Conservation (phyloP, 2,888 invertebrate genomes). For the Helobdella robusta region DNA sequence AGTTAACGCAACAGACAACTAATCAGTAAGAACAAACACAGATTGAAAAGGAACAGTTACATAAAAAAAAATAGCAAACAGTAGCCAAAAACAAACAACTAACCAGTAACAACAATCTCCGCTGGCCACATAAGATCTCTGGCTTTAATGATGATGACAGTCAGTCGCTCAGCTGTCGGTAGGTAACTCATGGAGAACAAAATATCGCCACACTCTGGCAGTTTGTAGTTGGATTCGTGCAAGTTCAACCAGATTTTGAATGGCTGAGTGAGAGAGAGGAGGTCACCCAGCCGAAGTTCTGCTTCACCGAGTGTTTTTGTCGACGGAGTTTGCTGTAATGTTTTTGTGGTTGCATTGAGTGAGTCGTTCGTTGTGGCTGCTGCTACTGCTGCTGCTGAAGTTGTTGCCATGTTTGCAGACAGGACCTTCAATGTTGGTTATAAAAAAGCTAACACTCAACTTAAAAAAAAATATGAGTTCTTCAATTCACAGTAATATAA, state of each 20-base stretch:
- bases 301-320: conserved; percentile 55
- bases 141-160: conserved; percentile 67
- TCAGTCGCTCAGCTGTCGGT: conserved; percentile 70
- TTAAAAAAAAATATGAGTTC: no score
- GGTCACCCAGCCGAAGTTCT: conserved; percentile 60
- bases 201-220: conserved; percentile 65
- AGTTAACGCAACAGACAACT: no score
- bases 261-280: conserved; percentile 54
- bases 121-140: conserved; percentile 60
- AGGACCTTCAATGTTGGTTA: no score
- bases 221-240: conserved; percentile 57
- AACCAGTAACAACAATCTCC: conserved; percentile 54
- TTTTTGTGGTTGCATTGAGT: no score
- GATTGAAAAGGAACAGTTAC: no score
- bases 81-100: neutral
- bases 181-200: conserved; percentile 73
- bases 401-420: no score
- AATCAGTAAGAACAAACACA: no score
- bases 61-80: neutral
- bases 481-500: no score
- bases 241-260: conserved; percentile 71
- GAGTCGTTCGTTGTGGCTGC: no score
- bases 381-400: no score
- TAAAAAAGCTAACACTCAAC: no score
- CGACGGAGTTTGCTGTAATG: conserved; percentile 55